Evolutionary conservation across 2,797 vertebrate species (phyloP).

Genomic region (Lagorchestes hirsutus): DNA sequence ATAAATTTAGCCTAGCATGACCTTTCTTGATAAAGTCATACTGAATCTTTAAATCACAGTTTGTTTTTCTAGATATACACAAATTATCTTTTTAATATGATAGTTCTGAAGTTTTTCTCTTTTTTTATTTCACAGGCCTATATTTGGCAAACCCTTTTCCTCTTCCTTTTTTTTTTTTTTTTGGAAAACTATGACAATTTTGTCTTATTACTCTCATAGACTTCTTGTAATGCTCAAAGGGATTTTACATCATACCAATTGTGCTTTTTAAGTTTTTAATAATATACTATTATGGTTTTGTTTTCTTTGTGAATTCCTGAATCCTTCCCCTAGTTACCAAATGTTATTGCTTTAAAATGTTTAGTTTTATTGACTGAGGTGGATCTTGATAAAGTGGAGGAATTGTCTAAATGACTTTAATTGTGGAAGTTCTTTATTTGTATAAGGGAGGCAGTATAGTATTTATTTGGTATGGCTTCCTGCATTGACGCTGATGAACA

Average conservation of each 20-base stretch:
- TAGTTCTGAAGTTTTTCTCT: too few species aligned
- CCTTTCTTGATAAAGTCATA: too few species aligned
- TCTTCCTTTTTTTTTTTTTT: too few species aligned
- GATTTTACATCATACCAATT: background rate
- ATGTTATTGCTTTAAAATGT: slow-evolving; percentile 75
- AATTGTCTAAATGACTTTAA: slow-evolving; percentile 68
- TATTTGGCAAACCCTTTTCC: too few species aligned
- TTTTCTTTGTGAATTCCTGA: background rate
- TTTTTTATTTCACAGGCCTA: too few species aligned
- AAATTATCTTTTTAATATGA: too few species aligned
- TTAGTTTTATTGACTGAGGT: slow-evolving; percentile 66
- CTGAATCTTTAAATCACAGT: too few species aligned
- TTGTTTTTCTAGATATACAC: too few species aligned
- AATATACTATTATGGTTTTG: background rate
- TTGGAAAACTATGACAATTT: too few species aligned
- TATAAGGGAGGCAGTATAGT: slow-evolving; percentile 71
- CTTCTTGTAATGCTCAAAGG: too few species aligned
- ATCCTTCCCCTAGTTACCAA: background rate
- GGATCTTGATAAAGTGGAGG: slow-evolving; percentile 73
- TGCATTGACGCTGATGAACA: slow-evolving; percentile 86
- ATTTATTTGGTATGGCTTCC: slow-evolving; percentile 79
- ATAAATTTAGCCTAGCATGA: too few species aligned
- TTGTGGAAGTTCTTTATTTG: slow-evolving; percentile 80
- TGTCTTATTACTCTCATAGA: too few species aligned
- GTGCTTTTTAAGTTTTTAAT: background rate